Evolutionary conservation across 2,113 vertebrate species (phyloP), one percentile per base, ranked within the genome.

Genomic region (Lepus timidus): DNA sequence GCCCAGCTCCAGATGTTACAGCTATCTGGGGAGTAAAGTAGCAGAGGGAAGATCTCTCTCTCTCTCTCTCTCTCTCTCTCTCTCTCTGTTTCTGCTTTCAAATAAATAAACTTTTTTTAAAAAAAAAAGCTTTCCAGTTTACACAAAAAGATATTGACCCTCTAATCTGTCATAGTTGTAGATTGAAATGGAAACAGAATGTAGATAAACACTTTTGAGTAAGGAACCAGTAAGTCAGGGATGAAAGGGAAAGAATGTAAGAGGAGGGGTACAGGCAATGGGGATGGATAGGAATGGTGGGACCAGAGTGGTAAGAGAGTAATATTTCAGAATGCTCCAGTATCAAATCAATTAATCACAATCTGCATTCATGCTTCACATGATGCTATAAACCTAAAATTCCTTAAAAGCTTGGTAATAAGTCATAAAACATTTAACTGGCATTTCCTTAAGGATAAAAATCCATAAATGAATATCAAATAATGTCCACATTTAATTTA

Each of bases 391-490:
- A 95, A 62, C 27, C 71, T 55, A 58, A 44, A 12, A 91, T 65
- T 64, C 73, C 86, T 93, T 94, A 91, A 91, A 92, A 86, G 33
- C 22, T 65, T 75, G 89, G 17, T 67, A 91, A 84, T n/a, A 80
- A 74, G 17, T 92, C 73, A 93, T 84, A 82, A 95, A 91, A 90
- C 76, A 71, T 83, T 79, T 58, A 81, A 76, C 36, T 76, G 44
- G 49, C 51, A 91, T 95, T 92, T 96, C 44, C 76, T 92, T 84
- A 84, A 95, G 16, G 52, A 92, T 93, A 80, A 78, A 84, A 83
- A 52, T 33, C 33, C 36, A 80, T 73, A 91, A 79, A 79, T 84
- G 20, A 75, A 83, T 74, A 90, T 1, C 58, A 84, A 89, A 84
- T 85, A 89, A 86, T 58, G 3, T 70, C 74, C 14, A 96, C 22